These are phyloP conservation scores for Ispidina picta DNA, from an alignment of 2,797 vertebrate species.

Conservation along the genomic window DNA sequence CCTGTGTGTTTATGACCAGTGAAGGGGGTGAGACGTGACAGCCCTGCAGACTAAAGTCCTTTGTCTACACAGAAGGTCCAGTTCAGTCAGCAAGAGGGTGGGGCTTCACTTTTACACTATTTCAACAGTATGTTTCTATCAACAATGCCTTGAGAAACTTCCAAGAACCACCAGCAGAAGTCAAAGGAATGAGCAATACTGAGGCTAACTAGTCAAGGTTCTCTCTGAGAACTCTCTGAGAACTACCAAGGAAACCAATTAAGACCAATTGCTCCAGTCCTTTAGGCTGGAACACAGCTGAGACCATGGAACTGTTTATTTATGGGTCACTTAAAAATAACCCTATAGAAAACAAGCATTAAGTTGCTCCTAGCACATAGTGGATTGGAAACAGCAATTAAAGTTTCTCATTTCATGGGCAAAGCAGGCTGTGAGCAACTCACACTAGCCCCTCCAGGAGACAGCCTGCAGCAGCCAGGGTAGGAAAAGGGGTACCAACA, in stretches of 20 bases:
- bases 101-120: background rate
- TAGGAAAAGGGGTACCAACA: background rate
- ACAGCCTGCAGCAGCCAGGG: background rate
- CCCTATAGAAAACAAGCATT: slow-evolving; percentile 11
- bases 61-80: slow-evolving; percentile 19
- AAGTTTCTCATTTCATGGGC: slow-evolving; percentile 15
- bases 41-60: background rate
- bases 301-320: slow-evolving; percentile 9
- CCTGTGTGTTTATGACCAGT: background rate
- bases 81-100: background rate
- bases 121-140: background rate
- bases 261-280: background rate
- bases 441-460: background rate
- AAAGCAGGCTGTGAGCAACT: background rate
- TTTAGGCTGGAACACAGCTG: background rate
- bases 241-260: slow-evolving; percentile 54
- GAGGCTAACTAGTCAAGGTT: background rate
- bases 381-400: background rate
- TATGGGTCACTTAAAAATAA: slow-evolving; percentile 46
- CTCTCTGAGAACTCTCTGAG: background rate
- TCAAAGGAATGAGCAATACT: slow-evolving; percentile 9
- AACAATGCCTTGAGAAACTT: slow-evolving; percentile 34
- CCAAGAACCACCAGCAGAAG: slow-evolving; percentile 35
- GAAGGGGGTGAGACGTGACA: slow-evolving; percentile 18
- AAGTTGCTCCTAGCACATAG: background rate